These are phyloP conservation scores for Hirtodrosophila confusa DNA, from an alignment of 2,888 invertebrate species.

Conservation along the genomic window DNA sequence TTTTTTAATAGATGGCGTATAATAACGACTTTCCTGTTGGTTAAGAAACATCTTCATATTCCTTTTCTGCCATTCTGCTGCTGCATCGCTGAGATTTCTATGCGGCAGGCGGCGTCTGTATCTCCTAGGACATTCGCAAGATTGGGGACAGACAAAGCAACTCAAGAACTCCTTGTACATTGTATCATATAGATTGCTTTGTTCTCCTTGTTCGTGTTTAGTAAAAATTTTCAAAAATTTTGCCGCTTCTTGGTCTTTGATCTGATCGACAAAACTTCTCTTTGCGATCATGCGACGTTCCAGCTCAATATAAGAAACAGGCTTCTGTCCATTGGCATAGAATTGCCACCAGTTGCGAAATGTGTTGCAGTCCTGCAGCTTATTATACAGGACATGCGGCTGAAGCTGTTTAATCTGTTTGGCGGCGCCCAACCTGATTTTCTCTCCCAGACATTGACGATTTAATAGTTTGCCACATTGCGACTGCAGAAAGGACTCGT, in stretches of 20 bases:
- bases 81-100: not conserved
- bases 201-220: not conserved
- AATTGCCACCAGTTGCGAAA: constrained; percentile 42
- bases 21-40: no score
- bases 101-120: not conserved
- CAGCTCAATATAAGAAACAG: not conserved
- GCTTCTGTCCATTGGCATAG: constrained; percentile 25
- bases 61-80: not conserved
- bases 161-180: constrained; percentile 4
- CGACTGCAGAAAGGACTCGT: not conserved
- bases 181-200: not conserved
- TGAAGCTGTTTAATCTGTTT: constrained; percentile 5
- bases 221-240: constrained; percentile 23
- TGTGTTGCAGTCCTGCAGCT: constrained; percentile 3
- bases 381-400: not conserved
- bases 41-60: no score
- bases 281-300: constrained; percentile 8
- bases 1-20: no score
- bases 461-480: constrained; percentile 1
- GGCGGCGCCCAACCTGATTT: not conserved
- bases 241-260: not conserved
- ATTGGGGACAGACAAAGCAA: constrained; percentile 8
- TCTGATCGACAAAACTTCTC: constrained; percentile 7
- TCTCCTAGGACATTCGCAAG: not conserved
- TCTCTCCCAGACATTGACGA: not conserved